Percentiles rank a stretch among this genome's conserved stretches.
Evolutionary conservation across 2,888 invertebrate species (phyloP).

Genomic region (Meloe dianella): DNA sequence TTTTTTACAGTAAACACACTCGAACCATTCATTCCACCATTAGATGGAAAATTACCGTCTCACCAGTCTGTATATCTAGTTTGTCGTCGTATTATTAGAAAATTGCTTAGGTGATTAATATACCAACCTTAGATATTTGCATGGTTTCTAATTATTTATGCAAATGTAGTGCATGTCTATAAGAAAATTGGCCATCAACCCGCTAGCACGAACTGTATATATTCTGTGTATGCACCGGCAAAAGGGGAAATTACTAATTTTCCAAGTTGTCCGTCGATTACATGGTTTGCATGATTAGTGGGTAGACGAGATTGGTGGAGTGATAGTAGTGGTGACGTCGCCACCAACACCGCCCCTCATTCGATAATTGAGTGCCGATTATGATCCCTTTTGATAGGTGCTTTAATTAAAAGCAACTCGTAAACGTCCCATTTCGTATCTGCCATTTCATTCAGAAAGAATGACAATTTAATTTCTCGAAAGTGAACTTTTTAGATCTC

Average conservation of each 20-base stretch:
- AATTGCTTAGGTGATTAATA: conserved; percentile 56
- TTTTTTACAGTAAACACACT: conserved; percentile 36
- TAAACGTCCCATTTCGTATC: conserved; percentile 34
- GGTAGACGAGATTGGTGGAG: conserved; percentile 22
- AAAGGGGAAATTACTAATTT: conserved; percentile 59
- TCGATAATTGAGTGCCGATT: conserved; percentile 26
- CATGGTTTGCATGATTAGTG: conserved; percentile 50
- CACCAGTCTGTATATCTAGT: background rate
- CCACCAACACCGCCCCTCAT: background rate
- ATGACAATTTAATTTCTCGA: conserved; percentile 54
- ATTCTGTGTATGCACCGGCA: conserved; percentile 35
- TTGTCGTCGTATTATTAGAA: background rate
- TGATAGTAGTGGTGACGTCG: background rate
- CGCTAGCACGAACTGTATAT: conserved; percentile 23
- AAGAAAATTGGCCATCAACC: conserved; percentile 49
- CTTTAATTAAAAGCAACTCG: conserved; percentile 45
- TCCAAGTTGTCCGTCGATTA: conserved; percentile 44
- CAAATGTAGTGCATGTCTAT: conserved; percentile 57
- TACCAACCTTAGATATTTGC: conserved; percentile 59
- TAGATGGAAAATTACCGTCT: too few relatives aligned
- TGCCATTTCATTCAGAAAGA: conserved; percentile 43
- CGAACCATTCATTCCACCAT: too few relatives aligned
- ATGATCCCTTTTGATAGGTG: conserved; percentile 43
- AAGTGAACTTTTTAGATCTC: conserved; percentile 51
- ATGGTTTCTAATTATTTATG: conserved; percentile 61